Base-by-base conservation (phyloP, 2,888 invertebrate genomes). In the Epistrophe eligans region DNA sequence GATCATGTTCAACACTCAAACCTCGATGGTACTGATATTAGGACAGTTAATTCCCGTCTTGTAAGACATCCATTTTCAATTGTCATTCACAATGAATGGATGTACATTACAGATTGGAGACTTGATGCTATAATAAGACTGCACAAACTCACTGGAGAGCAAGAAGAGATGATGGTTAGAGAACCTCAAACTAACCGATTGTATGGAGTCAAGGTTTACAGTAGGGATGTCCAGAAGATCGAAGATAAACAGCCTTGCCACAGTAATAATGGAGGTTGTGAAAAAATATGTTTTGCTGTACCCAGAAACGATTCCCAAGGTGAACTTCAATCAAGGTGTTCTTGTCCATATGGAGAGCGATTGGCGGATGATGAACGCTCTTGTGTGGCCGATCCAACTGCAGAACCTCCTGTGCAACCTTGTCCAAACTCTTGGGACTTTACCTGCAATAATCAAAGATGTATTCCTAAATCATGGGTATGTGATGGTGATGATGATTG, bases 101-200 rank as follows among this genome's bases (percentile, higher is more conserved):
- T 99, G 95, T 99, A 98, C 92, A 98, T 99, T 62, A 98, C 99
- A 0, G 99, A 99, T 92, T 99, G 99, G 98, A 94, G 99, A 64
- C 93, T 99, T 62, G 99, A 99, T 92, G 98, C 99, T 0, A 98
- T 99, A 73, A 96, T 99, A 13, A 94, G 97, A 28, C 93, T 99
- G 88, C 96, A 98, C 91, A 99, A 99, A 92, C 93, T 96, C 57
- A 97, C 96, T 0, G 99, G 99, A 0, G 97, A 96, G 70, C 96
- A 96, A 89, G 98, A 98, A 91, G 96, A 97, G 89, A 96, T 97
- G 76, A 95, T 98, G 92, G 97, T 98, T 0, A 94, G 97, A 28
- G 98, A 98, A 90, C 98, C 98, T 2, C 97, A 97, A 89, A 97
- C 97, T 0, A 98, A 98, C 92, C 94, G 98, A 58, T 93, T 98